Conservation (phyloP, 2,888 invertebrate genomes). For the Stramonita haemastoma region DNA sequence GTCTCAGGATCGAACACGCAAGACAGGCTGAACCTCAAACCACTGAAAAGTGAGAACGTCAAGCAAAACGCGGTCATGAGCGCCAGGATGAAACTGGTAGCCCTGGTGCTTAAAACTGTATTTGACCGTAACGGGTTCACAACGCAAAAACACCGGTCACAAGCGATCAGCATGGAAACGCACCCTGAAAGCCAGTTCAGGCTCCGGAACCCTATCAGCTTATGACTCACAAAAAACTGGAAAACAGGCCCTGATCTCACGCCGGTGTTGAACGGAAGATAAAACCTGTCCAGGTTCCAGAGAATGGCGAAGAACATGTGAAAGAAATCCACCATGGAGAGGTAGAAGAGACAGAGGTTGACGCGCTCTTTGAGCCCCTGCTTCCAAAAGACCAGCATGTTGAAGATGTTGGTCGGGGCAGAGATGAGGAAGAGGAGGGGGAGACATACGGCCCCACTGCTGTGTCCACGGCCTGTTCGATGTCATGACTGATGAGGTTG, state of each 20-base stretch:
- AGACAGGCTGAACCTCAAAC: not conserved
- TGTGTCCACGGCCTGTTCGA: not conserved
- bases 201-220: not conserved
- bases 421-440: not conserved
- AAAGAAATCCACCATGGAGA: not conserved
- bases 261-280: not conserved
- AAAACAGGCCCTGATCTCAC: not conserved
- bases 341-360: not conserved
- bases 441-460: not conserved
- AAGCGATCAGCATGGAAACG: conserved; percentile 7
- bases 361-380: not conserved
- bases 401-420: not conserved
- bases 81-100: not conserved
- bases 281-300: not conserved
- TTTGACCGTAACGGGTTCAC: not conserved
- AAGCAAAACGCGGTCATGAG: not conserved
- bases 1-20: not conserved
- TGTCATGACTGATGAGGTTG: not conserved
- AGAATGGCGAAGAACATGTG: not conserved
- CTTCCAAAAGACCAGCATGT: not conserved
- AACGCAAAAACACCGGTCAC: not conserved
- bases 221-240: not conserved
- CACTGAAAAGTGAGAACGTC: not conserved
- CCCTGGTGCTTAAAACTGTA: not conserved
- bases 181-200: not conserved